Evolutionary conservation across 2,797 vertebrate species (phyloP).

Genomic region (Synaphobranchus kaupii): DNA sequence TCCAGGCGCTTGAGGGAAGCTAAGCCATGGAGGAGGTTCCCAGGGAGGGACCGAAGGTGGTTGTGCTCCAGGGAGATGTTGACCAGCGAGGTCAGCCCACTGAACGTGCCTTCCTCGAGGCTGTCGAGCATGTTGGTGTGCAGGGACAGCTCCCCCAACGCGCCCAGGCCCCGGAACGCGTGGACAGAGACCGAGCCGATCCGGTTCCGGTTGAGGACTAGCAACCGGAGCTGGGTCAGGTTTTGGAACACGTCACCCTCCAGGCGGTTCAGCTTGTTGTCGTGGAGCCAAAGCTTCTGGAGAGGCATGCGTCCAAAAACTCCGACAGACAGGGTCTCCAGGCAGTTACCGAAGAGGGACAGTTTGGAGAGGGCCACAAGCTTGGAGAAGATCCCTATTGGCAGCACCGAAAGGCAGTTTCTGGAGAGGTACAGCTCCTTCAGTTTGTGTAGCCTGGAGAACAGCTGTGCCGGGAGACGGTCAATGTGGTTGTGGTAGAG

Average conservation of each 20-base stretch:
- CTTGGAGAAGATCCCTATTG: conserved; percentile 78
- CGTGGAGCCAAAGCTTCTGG: conserved; percentile 85
- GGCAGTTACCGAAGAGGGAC: conserved; percentile 81
- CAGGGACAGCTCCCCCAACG: conserved; percentile 83
- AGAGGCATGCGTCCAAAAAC: conserved; percentile 83
- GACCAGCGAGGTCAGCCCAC: conserved; percentile 74
- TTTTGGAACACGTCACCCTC: conserved; percentile 78
- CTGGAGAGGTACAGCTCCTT: conserved; percentile 85
- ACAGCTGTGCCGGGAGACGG: conserved; percentile 72
- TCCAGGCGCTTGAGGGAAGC: conserved; percentile 73
- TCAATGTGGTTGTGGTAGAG: conserved; percentile 84
- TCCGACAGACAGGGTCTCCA: conserved; percentile 72
- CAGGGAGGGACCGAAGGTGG: conserved; percentile 72
- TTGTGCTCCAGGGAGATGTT: conserved; percentile 91
- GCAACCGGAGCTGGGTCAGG: conserved; percentile 77
- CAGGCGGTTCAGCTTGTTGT: conserved; percentile 81
- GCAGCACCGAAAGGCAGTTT: conserved; percentile 79
- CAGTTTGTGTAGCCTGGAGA: conserved; percentile 77
- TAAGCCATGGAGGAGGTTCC: conserved; percentile 70
- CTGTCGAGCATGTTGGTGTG: conserved; percentile 80
- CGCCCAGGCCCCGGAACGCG: conserved; percentile 78
- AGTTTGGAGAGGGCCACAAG: conserved; percentile 76
- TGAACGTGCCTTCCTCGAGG: conserved; percentile 74
- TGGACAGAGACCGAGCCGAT: conserved; percentile 71
- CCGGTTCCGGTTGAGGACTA: conserved; percentile 86